Conservation (phyloP, 2,113 vertebrate species). For the Cynopterus brachyotis region DNA sequence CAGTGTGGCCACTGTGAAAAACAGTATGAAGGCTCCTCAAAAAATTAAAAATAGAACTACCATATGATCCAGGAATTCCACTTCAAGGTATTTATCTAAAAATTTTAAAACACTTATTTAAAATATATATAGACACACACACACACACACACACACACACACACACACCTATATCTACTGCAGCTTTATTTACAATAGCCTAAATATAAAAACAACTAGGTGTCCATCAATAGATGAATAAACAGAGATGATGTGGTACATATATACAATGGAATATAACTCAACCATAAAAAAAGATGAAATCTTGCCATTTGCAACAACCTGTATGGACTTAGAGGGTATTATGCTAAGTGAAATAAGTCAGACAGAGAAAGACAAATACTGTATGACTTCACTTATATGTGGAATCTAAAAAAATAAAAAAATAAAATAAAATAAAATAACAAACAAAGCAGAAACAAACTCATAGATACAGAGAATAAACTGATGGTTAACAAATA, state of each 20-base stretch:
- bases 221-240: background rate
- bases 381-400: too few species aligned
- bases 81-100: background rate
- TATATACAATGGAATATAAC: too few species aligned
- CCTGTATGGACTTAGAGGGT: too few species aligned
- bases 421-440: background rate
- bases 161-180: background rate
- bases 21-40: background rate
- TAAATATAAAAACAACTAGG: background rate
- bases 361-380: too few species aligned
- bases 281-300: too few species aligned
- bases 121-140: background rate
- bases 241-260: background rate
- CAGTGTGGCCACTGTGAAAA: background rate
- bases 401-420: background rate
- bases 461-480: too few species aligned
- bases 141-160: too few species aligned
- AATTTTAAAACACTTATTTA: background rate
- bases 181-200: background rate
- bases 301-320: too few species aligned
- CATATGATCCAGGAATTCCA: background rate
- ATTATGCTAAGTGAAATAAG: too few species aligned
- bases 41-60: background rate
- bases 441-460: too few species aligned
- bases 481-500: too few species aligned